Evolutionary conservation across 2,113 vertebrate species (phyloP), one percentile per base, ranked within the genome.

Genomic region (Anhinga anhinga): DNA sequence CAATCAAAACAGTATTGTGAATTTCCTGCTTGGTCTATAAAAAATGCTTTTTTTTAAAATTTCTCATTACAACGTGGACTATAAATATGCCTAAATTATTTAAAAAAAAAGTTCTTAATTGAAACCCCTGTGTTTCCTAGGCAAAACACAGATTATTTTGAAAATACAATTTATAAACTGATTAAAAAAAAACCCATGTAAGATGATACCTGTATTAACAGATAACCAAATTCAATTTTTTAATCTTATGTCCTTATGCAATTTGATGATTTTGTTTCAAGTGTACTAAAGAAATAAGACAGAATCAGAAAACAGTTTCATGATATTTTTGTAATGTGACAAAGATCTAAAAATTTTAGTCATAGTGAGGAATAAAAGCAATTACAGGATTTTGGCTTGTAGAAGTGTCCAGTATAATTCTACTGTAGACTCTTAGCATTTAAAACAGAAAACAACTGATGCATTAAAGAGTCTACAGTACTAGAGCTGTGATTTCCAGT

Each of bases 141-240:
- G 12, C 7, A 87, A 85, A 90, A 59, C 11, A 67, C 1, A 12
- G 3, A 38, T 10, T 40, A 19, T 66, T 84, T 42, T 52, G 2
- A 74, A 86, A 85, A 79, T 23, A 40, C 6, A 44, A 9, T 30
- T 77, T 86, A 50, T 45, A 78, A 91, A 91, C 3, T 16, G 2
- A n/a, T 53, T 5, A 6, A 21, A 52, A 85, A 49, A 27, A 0
- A 0, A 0, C 1, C 2, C 11, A 30, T 9, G 11, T 47, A 62
- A 63, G 4, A 26, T 40, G 11, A 7, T 42, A 11, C 10, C 25
- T 82, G 2, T 52, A 17, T 59, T 50, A 53, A 36, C 11, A 44
- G 10, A 49, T 13, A 53, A 29, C 2, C 44, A 18, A 20, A 55
- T 50, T 62, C 0, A 40, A 10, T 66, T 77, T 22, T 67, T 90